Base-by-base conservation (phyloP, 2,888 invertebrate genomes). In the Epinotia nisella region DNA sequence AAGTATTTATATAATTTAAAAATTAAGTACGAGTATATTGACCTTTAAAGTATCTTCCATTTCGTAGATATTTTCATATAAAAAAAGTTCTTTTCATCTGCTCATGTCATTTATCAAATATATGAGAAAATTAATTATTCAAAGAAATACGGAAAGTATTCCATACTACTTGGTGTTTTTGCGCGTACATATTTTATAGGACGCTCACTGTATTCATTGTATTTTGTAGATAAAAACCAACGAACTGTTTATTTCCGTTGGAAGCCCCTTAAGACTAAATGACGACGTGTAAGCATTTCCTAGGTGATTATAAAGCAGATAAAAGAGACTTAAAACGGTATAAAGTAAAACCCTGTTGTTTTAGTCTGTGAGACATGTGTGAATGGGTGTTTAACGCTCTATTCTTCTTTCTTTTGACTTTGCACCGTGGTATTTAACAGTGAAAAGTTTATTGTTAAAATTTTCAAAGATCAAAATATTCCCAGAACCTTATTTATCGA, bases 251-350 rank as follows among this genome's bases (percentile, higher is more conserved):
- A 17, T 39, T 39, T 59, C 1, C 11, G 15, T 59, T 1, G 10
- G 17, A n/a, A 59, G 59, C 59, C 59, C 59, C 59, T 59, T 59
- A 59, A 59, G n/a, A 39, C 35, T 35, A 39, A 39, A 59, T 19
- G 1, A 39, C 24, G n/a, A 15, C n/a, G 9, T 56, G 35, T 17
- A 66, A 66, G n/a, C 65, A 15, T 55, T 66, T 66, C 24, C 66
- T 15, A n/a, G 15, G 65, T 15, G 53, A 55, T 66, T 41, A 66
- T 7, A 9, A 21, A 55, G 21, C 39, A n/a, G 41, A 55, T 55
- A 41, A 15, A 15, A 66, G 17, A 35, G 11, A 64, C 65, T 41
- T 24, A 21, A 21, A 66, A 66, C 21, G 15, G 17, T 5, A 11
- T n/a, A 53, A 51, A 1, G 19, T 39, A 65, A 55, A 21, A 41